These are phyloP conservation scores for Oedothorax gibbosus DNA, from an alignment of 1,140 invertebrate species.

Conservation along the genomic window DNA sequence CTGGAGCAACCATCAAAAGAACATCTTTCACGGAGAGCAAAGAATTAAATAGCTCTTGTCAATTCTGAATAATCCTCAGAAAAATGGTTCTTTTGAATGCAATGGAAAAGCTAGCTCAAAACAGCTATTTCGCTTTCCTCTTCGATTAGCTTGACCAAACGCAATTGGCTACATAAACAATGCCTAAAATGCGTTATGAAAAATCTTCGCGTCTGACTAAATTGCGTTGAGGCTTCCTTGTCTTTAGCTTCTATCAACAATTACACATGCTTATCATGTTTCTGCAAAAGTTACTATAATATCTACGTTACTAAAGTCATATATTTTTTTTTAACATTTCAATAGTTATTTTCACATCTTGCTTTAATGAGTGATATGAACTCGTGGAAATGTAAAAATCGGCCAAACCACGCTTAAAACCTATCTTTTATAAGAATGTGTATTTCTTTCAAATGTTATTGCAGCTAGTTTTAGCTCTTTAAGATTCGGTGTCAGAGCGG, in stretches of 20 bases:
- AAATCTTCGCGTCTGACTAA: constrained; percentile 35
- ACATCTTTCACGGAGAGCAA: no score
- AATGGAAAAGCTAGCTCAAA: constrained; percentile 5
- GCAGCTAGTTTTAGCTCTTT: constrained; percentile 35
- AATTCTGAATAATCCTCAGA: background rate
- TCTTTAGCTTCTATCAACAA: constrained; percentile 45
- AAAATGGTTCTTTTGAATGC: background rate
- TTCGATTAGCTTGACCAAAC: constrained; percentile 6
- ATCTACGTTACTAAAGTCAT: constrained; percentile 34
- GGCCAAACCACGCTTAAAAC: constrained; percentile 27
- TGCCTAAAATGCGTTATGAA: constrained; percentile 39
- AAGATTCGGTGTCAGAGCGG: background rate
- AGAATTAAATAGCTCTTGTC: no score
- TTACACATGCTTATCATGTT: constrained; percentile 33
- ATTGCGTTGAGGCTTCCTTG: constrained; percentile 30
- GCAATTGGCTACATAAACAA: constrained; percentile 38
- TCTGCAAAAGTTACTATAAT: constrained; percentile 32
- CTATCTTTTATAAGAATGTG: constrained; percentile 9
- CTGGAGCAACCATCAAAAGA: no score
- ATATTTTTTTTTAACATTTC: constrained; percentile 1
- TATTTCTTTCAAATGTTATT: constrained; percentile 34
- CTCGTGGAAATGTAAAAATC: constrained; percentile 43
- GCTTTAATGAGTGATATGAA: constrained; percentile 42
- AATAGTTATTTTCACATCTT: constrained; percentile 14
- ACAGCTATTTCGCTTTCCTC: constrained; percentile 1